Base-by-base conservation (phyloP, 2,888 invertebrate species). In the Rotaria macrura region DNA sequence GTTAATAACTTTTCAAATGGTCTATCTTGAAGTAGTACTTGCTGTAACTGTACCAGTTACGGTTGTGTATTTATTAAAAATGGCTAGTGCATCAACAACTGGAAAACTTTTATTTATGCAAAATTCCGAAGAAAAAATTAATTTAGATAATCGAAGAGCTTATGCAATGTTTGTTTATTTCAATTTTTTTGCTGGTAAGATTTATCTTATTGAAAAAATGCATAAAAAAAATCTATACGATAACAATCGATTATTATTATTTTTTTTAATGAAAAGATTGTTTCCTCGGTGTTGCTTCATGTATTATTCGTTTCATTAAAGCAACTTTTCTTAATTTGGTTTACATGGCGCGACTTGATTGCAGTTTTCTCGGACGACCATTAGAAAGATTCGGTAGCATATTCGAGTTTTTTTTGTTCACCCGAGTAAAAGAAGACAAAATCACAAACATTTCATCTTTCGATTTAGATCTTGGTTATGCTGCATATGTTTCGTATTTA, bases 361-460 rank as follows among this genome's bases (percentile, higher is more conserved):
- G 54, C 25, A 84, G 84, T 84, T 84, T 84, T 84, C 52, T 84
- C 34, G 84, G 84, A 43, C 34, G 84, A 25, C 84, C 84, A 52
- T n/a, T 84, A 52, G 84, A 84, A 84, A 29, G 29, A 84, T 54
- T 49, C 25, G 84, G 54, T 84, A 34, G 34, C 10, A 14, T 34
- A n/a, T 52, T 23, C 10, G 20, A 1, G 14, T 49, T 14, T 52
- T 52, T 47, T 47, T 47, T 29, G 14, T 25, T 29, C 23, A n/a
- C n/a, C n/a, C n/a, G 5, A n/a, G 0, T 1, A 74, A 40, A 25
- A 20, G 9, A 40, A 23, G 3, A 40, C 23, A 5, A 38, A 9
- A 74, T 10, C 25, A 25, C 17, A 47, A 47, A 4, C 47, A 47
- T 25, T 79, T 79, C 23, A 49, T 65, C 65, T 2, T 65, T 0